A percentile compares a stretch with the other conserved stretches of the same genome.
Evolutionary conservation across 37 sponge, comb jelly and placozoan genomes (phyloP).

Genomic region (Halichondria panicea): DNA sequence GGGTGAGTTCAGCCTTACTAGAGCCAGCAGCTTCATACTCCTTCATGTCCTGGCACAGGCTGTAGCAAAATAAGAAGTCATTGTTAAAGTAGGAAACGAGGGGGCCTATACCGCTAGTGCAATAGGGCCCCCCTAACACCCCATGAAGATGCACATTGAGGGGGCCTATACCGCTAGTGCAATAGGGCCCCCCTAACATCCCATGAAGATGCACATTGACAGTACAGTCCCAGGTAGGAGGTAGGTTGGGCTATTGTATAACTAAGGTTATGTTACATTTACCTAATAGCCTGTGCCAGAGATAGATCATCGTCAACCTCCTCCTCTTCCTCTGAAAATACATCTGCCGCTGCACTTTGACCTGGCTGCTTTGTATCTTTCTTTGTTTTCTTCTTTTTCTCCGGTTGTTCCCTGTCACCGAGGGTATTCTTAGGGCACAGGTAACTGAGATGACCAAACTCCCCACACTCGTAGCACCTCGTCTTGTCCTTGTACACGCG

Average conservation of each 20-base stretch:
- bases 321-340: not conserved
- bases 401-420: slow-evolving; percentile 83
- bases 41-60: slow-evolving; percentile 44
- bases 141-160: no score
- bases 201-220: no score
- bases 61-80: not conserved
- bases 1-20: not conserved
- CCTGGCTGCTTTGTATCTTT: slow-evolving; percentile 21
- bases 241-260: no score
- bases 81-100: not conserved
- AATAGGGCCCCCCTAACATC: no score
- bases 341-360: not conserved
- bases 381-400: slow-evolving; percentile 68
- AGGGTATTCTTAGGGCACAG: slow-evolving; percentile 80
- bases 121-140: no score
- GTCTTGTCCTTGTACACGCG: slow-evolving; percentile 85
- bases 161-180: no score
- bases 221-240: no score
- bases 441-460: slow-evolving; percentile 93
- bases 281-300: slow-evolving; percentile 75
- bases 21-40: slow-evolving; percentile 12
- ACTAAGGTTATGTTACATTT: no score
- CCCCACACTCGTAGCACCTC: slow-evolving; percentile 94
- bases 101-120: no score
- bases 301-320: slow-evolving; percentile 41